Conservation (phyloP, 2,888 invertebrate genomes). For the Agonopterix subpropinquella region DNA sequence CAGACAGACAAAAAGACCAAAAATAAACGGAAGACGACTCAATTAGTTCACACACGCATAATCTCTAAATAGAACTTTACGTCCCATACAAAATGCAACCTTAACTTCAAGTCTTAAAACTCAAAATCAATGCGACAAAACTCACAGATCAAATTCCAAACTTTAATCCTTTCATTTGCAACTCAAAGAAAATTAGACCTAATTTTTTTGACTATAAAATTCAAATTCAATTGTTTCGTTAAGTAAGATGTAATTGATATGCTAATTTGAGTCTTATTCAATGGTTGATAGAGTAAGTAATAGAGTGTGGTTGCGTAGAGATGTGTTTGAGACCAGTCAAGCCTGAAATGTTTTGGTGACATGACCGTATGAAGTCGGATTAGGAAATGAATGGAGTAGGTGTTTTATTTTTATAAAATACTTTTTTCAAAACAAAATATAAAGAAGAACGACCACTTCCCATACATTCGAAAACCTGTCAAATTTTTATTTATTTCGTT, state of each 20-base stretch:
- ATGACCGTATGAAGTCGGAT: slow-evolving; percentile 47
- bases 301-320: slow-evolving; percentile 14
- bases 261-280: slow-evolving; percentile 31
- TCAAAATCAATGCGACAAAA: slow-evolving; percentile 13
- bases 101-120: slow-evolving; percentile 13
- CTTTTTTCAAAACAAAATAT: too few species aligned
- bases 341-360: slow-evolving; percentile 74
- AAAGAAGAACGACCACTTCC: too few species aligned
- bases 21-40: slow-evolving; percentile 55
- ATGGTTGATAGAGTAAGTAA: slow-evolving; percentile 17
- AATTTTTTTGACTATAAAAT: slow-evolving; percentile 16
- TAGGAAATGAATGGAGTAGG: slow-evolving; percentile 24
- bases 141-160: slow-evolving; percentile 26
- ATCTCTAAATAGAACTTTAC: slow-evolving; percentile 48
- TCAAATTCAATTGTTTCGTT: slow-evolving; percentile 13
- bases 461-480: too few species aligned
- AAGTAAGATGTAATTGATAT: slow-evolving; percentile 16
- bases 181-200: slow-evolving; percentile 21
- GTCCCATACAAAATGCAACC: slow-evolving; percentile 21
- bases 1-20: slow-evolving; percentile 50
- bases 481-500: too few species aligned
- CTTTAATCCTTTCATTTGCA: slow-evolving; percentile 25
- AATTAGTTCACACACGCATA: slow-evolving; percentile 59
- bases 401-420: too few species aligned
- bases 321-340: slow-evolving; percentile 40